These are phyloP conservation scores for Pipistrellus nathusii DNA, from an alignment of 2,797 vertebrate species.

Conservation along the genomic window DNA sequence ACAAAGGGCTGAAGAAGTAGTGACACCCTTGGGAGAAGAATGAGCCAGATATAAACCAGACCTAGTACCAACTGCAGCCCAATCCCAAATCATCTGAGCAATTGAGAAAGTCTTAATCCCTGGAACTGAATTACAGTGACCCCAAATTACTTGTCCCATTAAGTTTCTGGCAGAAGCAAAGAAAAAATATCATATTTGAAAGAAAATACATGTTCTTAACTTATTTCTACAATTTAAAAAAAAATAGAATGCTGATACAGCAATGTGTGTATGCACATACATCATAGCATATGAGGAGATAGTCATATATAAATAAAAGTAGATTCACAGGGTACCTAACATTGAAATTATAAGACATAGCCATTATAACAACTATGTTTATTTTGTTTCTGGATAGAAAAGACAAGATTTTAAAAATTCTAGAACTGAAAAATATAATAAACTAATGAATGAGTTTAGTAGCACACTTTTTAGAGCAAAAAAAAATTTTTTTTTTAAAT, in stretches of 20 bases:
- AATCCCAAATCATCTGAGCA: neutral
- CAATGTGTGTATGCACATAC: neutral
- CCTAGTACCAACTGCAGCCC: neutral
- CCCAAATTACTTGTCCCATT: neutral
- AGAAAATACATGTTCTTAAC: slow-evolving; percentile 12
- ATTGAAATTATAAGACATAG: neutral
- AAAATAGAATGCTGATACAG: neutral
- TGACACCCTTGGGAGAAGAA: neutral
- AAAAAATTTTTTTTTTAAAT: neutral
- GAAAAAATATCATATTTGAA: neutral
- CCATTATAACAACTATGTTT: neutral
- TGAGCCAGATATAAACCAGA: neutral
- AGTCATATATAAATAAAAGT: neutral
- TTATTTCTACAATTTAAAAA: neutral
- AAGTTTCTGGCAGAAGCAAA: neutral
- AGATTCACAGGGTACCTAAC: neutral
- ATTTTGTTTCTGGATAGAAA: neutral
- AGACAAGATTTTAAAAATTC: neutral
- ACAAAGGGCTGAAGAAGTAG: neutral
- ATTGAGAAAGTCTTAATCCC: neutral
- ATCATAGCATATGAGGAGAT: neutral
- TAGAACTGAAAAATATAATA: neutral
- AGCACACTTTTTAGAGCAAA: neutral
- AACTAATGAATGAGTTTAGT: neutral
- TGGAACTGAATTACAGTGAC: neutral